phyloP scores from a whole-genome alignment of 2,888 invertebrate species.

The Phyto melanocephala region DNA sequence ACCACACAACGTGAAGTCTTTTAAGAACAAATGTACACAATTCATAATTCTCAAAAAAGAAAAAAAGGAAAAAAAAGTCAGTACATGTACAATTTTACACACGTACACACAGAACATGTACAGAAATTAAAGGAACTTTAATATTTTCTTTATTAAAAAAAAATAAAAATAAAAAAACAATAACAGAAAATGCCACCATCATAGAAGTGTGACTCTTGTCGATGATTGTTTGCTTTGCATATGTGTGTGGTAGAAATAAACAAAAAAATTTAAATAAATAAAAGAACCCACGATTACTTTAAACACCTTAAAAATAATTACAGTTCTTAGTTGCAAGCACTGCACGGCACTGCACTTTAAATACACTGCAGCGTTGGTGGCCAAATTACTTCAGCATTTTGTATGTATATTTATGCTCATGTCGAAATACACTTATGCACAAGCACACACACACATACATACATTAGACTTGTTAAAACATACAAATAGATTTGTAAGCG shows the following conservation, averaged over 20 bases:
- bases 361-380: constrained; percentile 34
- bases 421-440: not conserved
- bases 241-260: constrained; percentile 2
- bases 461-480: constrained; percentile 5
- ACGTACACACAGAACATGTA: not conserved
- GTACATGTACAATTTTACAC: not conserved
- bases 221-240: constrained; percentile 49
- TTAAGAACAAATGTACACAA: not conserved
- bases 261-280: not conserved
- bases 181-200: constrained; percentile 53
- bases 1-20: constrained; percentile 24
- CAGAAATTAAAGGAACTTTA: constrained; percentile 67
- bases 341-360: not conserved
- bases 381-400: constrained; percentile 13
- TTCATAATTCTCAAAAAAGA: constrained; percentile 52
- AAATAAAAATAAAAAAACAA: not conserved
- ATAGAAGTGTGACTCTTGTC: constrained; percentile 39
- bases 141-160: constrained; percentile 10
- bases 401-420: constrained; percentile 29
- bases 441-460: not conserved
- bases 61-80: not conserved
- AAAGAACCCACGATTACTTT: not conserved
- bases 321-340: not conserved
- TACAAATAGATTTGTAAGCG: constrained; percentile 32
- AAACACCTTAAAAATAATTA: constrained; percentile 36